Conservation (phyloP, 37 sponge, comb jelly and placozoan species). For the Cladorhizidae sp. region DNA sequence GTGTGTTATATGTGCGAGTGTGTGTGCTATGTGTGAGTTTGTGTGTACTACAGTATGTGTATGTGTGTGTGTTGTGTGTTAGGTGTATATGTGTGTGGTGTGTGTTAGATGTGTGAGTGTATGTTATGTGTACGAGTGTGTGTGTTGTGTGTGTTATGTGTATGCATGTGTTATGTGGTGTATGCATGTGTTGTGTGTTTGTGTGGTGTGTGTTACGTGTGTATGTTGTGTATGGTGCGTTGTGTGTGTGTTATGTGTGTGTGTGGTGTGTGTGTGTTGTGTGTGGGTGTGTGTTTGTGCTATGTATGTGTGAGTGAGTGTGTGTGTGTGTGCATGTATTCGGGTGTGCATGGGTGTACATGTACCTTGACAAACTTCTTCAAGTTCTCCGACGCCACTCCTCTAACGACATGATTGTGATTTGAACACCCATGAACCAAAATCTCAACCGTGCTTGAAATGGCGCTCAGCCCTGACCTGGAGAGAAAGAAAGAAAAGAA, state of each 20-base stretch:
- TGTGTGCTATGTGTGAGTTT: too few relatives aligned
- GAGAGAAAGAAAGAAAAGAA: background rate
- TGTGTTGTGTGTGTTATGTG: background rate
- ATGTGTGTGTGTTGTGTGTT: background rate
- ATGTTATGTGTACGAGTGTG: background rate
- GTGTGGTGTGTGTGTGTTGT: too few relatives aligned
- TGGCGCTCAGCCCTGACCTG: slow-evolving; percentile 20
- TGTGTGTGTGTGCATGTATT: background rate
- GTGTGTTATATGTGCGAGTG: background rate
- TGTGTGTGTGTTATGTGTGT: too few relatives aligned
- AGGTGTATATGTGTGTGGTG: background rate
- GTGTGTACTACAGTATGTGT: too few relatives aligned
- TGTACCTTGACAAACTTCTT: slow-evolving; percentile 60
- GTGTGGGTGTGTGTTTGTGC: background rate
- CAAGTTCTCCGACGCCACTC: slow-evolving; percentile 54
- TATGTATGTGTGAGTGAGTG: background rate
- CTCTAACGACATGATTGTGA: slow-evolving; percentile 26
- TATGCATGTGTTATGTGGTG: too few relatives aligned
- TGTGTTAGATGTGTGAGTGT: background rate
- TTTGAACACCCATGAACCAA: slow-evolving; percentile 53
- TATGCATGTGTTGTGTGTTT: too few relatives aligned
- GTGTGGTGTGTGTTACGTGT: too few relatives aligned
- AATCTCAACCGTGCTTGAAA: slow-evolving; percentile 36
- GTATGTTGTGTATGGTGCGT: too few relatives aligned
- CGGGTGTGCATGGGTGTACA: background rate